Percentiles rank a stretch among this genome's conserved stretches.
Evolutionary conservation across 2,797 vertebrate genomes (phyloP).

Genomic region (Danio choprae): DNA sequence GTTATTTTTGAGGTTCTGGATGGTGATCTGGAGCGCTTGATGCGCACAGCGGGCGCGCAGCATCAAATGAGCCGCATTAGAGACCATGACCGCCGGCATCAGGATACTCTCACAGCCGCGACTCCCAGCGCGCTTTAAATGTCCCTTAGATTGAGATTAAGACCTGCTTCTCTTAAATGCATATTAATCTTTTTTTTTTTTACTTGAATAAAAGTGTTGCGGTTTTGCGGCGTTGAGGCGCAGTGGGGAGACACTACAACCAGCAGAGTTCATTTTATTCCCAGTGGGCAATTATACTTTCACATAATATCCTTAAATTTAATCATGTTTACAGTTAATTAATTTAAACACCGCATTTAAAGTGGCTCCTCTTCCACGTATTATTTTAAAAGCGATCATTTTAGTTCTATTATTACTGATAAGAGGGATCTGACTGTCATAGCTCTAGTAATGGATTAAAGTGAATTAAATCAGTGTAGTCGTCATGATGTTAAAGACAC

Average conservation of each 20-base stretch:
- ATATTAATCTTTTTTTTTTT: conserved; percentile 95
- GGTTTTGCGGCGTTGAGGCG: conserved; percentile 88
- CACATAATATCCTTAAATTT: conserved; percentile 99
- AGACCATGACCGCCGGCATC: conserved; percentile 87
- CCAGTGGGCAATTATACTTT: conserved; percentile 99
- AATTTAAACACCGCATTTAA: conserved; percentile 96
- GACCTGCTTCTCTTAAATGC: conserved; percentile 94
- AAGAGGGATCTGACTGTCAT: conserved; percentile 55
- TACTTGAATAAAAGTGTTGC: conserved; percentile 81
- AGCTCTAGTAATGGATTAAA: conserved; percentile 63
- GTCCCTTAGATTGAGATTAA: conserved; percentile 96
- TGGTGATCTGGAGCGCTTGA: conserved; percentile 80
- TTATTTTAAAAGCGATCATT: conserved; percentile 68
- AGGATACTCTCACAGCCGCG: conserved; percentile 87
- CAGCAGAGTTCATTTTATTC: conserved; percentile 98
- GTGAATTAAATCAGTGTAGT: background rate
- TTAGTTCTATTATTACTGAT: conserved; percentile 65
- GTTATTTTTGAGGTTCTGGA: conserved; percentile 81
- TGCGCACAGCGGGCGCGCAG: conserved; percentile 88
- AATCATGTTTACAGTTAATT: conserved; percentile 99
- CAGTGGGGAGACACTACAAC: conserved; percentile 92
- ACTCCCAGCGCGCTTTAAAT: conserved; percentile 93
- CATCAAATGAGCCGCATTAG: conserved; percentile 91
- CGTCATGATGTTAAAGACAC: background rate
- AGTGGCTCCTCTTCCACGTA: conserved; percentile 76